These are phyloP conservation scores for Oceanodroma tethys DNA, from an alignment of 2,113 vertebrate species.

Conservation along the genomic window DNA sequence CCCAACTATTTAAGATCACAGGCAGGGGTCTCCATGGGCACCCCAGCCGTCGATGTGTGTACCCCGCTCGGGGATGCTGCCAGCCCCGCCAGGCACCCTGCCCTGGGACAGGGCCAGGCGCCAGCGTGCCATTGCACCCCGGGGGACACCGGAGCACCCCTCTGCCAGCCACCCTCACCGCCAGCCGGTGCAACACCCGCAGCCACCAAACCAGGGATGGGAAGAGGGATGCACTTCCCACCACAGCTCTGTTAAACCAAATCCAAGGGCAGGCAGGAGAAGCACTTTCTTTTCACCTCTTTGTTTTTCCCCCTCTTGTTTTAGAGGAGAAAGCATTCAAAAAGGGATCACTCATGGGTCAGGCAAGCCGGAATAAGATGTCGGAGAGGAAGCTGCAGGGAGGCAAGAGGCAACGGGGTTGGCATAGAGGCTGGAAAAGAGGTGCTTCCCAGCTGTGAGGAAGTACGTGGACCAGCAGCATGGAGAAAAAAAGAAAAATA, in stretches of 20 bases:
- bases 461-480: not conserved
- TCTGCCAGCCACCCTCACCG: not conserved
- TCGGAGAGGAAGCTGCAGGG: not conserved
- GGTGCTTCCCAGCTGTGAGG: accelerated
- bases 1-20: not conserved
- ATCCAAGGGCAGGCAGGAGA: not conserved
- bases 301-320: not conserved
- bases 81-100: accelerated
- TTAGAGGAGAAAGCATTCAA: not conserved
- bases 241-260: not conserved
- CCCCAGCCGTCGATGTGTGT: not conserved
- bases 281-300: not conserved
- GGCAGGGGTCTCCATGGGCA: not conserved
- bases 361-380: not conserved
- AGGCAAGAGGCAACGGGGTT: not conserved
- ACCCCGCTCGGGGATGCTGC: not conserved
- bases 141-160: not conserved
- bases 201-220: no score
- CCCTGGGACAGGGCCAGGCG: not conserved
- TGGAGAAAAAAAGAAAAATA: not conserved
- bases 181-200: accelerated
- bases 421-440: not conserved
- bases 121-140: not conserved
- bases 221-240: not conserved
- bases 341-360: no score